Evolutionary conservation across 2,113 vertebrate species (phyloP).

Genomic region (Callopanchax toddi): DNA sequence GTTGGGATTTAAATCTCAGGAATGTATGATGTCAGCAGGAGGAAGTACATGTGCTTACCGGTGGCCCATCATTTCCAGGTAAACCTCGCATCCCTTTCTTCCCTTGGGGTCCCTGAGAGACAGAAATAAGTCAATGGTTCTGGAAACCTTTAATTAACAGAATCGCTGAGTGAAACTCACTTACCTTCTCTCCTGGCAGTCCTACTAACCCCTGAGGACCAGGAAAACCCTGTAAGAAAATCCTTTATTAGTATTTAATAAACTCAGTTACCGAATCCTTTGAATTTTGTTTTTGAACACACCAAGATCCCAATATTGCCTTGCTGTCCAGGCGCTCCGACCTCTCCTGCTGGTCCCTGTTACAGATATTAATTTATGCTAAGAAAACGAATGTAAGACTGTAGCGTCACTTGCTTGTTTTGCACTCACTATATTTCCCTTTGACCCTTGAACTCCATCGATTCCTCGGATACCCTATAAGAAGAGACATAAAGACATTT

Average conservation of each 20-base stretch:
- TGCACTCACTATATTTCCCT: conserved; percentile 87
- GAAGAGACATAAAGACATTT: conserved; percentile 3
- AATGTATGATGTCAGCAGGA: conserved; percentile 11
- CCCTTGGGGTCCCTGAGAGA: conserved; percentile 85
- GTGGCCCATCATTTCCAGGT: conserved; percentile 86
- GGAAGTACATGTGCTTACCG: conserved; percentile 72
- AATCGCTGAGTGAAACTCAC: conserved; percentile 19
- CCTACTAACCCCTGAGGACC: conserved; percentile 90
- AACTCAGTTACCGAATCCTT: neutral
- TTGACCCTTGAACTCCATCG: conserved; percentile 87
- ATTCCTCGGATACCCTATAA: conserved; percentile 85
- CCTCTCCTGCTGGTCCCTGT: conserved; percentile 86
- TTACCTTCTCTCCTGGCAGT: conserved; percentile 89
- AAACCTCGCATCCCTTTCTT: conserved; percentile 86
- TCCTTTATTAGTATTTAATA: neutral
- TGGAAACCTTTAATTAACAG: neutral
- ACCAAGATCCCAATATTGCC: conserved; percentile 90
- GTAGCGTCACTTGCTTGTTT: neutral
- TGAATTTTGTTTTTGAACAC: conserved; percentile 15
- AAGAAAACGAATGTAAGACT: neutral
- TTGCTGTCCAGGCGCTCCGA: conserved; percentile 88
- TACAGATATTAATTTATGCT: conserved; percentile 29
- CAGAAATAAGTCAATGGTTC: conserved; percentile 1
- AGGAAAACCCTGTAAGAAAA: conserved; percentile 85
- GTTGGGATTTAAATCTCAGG: neutral